These are phyloP conservation scores for Phoeniculus purpureus DNA, from an alignment of 2,797 vertebrate genomes.

Conservation along the genomic window DNA sequence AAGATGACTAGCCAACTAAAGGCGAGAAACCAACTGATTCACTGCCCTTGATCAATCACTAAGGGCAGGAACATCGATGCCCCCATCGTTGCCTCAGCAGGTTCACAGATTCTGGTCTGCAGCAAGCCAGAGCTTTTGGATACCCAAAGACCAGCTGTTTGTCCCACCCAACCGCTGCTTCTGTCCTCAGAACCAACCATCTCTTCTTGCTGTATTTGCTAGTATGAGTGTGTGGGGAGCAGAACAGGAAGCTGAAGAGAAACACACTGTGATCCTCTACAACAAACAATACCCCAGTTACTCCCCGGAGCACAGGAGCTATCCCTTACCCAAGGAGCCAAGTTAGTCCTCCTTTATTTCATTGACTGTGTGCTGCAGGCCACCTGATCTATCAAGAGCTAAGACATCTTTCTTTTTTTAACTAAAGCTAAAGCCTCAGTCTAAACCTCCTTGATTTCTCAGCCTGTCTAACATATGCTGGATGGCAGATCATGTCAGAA, in stretches of 20 bases:
- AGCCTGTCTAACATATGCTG: constrained; percentile 66
- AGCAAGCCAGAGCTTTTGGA: neutral
- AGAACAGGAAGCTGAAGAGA: neutral
- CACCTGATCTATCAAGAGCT: constrained; percentile 1
- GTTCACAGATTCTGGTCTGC: neutral
- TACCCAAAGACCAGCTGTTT: neutral
- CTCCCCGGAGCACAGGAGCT: neutral
- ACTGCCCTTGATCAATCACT: neutral
- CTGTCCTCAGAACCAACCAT: neutral
- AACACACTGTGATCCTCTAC: rapidly evolving
- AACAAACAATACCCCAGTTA: rapidly evolving
- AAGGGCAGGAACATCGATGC: neutral
- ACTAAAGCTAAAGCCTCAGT: constrained; percentile 45
- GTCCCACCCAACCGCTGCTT: neutral
- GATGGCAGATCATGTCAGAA: constrained; percentile 70
- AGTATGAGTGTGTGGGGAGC: rapidly evolving
- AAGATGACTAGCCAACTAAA: neutral
- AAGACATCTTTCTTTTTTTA: constrained; percentile 35
- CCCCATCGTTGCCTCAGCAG: neutral
- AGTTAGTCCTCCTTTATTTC: neutral
- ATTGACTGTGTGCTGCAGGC: neutral
- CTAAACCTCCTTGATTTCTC: constrained; percentile 56
- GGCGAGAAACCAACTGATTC: neutral
- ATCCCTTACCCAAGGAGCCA: neutral
- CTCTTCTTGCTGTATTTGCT: neutral